A percentile compares a stretch with the other conserved stretches of the same genome.
Evolutionary conservation across 2,113 vertebrate species (phyloP).

Genomic region (Calonectris borealis): DNA sequence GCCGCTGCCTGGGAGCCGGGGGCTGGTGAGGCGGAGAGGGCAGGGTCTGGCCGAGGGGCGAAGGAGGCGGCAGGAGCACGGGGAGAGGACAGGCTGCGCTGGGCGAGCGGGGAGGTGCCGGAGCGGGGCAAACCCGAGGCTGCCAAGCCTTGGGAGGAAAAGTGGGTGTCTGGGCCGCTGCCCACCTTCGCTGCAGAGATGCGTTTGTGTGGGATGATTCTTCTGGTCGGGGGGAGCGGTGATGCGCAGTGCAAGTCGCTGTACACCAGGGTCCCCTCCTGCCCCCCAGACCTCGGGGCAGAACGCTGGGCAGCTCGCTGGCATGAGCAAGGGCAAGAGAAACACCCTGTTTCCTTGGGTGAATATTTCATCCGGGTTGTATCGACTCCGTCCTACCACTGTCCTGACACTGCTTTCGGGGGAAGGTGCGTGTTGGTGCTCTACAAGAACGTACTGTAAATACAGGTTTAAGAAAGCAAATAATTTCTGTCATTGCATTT

Average conservation of each 20-base stretch:
- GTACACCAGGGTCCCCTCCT: not conserved
- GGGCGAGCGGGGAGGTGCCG: too few relatives aligned
- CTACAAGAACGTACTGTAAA: not conserved
- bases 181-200: accelerated
- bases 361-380: accelerated
- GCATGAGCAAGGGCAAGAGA: not conserved
- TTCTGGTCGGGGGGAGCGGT: not conserved
- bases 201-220: not conserved
- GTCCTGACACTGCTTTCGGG: not conserved
- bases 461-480: not conserved
- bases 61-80: not conserved
- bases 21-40: not conserved
- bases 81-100: not conserved
- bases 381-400: accelerated
- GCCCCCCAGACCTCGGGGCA: not conserved
- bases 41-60: accelerated
- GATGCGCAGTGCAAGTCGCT: not conserved
- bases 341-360: too few relatives aligned
- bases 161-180: accelerated
- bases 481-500: not conserved
- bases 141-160: not conserved
- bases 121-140: not conserved
- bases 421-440: not conserved
- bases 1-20: not conserved
- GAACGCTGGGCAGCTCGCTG: not conserved